Conservation (phyloP, 92 coral and sea anemone genomes). For the Siderastrea radians region DNA sequence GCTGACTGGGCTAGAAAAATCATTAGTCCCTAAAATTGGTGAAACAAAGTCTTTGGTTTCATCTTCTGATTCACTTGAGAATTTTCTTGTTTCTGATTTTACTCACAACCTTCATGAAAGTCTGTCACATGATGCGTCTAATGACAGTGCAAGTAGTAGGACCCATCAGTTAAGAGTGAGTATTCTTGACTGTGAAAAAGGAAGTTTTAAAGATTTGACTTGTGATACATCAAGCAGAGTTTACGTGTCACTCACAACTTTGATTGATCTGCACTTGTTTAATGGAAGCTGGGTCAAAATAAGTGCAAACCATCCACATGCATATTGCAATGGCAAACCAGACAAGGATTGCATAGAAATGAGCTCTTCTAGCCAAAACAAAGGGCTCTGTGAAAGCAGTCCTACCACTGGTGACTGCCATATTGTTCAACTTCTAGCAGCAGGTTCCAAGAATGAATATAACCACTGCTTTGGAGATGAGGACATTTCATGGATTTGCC, state of each 20-base stretch:
- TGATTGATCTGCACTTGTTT: constrained; percentile 62
- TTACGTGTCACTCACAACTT: constrained; percentile 73
- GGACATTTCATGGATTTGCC: not conserved
- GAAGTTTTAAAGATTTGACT: not conserved
- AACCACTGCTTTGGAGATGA: not conserved
- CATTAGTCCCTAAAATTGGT: not conserved
- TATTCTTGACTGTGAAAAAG: constrained; percentile 6
- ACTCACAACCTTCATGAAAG: constrained; percentile 14
- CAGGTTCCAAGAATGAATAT: not conserved
- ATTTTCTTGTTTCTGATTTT: constrained; percentile 74
- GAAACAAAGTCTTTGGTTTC: not conserved
- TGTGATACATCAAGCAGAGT: constrained; percentile 52
- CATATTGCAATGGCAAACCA: not conserved
- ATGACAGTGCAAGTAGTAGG: not conserved
- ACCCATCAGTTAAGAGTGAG: constrained; percentile 15
- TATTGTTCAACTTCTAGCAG: constrained; percentile 60
- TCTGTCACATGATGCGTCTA: not conserved
- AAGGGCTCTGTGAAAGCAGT: not conserved
- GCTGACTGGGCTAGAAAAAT: not conserved
- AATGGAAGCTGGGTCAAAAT: constrained; percentile 88
- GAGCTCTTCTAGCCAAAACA: not conserved
- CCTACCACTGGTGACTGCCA: not conserved
- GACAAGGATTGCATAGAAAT: not conserved
- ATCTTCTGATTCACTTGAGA: not conserved
- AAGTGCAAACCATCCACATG: not conserved